Evolutionary conservation across 2,888 invertebrate genomes (phyloP).

Genomic region (Mesoligia furuncula): DNA sequence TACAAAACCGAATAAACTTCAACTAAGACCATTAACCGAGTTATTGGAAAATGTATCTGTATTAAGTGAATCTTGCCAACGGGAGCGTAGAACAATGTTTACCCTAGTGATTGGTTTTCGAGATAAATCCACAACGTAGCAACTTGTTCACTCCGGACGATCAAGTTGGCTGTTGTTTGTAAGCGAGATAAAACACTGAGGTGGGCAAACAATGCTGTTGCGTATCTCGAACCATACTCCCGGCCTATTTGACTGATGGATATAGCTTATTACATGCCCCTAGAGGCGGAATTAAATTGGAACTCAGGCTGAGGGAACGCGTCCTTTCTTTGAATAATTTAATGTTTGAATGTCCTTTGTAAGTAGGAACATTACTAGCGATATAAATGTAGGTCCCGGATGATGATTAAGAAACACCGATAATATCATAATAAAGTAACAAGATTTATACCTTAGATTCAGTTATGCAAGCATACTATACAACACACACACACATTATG

Average conservation of each 20-base stretch:
- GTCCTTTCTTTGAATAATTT: conserved; percentile 52
- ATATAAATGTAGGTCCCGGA: background rate
- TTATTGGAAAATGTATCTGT: conserved; percentile 61
- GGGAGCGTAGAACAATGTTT: conserved; percentile 71
- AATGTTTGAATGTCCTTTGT: conserved; percentile 37
- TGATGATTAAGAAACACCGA: conserved; percentile 5
- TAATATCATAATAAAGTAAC: background rate
- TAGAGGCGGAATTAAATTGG: conserved; percentile 28
- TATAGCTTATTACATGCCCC: conserved; percentile 40
- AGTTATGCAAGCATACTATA: background rate
- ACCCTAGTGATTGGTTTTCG: conserved; percentile 73
- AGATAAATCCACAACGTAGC: conserved; percentile 69
- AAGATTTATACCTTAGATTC: background rate
- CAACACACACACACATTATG: background rate
- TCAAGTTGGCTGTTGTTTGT: conserved; percentile 72
- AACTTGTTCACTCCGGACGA: conserved; percentile 66
- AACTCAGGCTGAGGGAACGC: conserved; percentile 7
- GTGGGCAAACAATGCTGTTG: conserved; percentile 57
- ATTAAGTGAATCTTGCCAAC: conserved; percentile 65
- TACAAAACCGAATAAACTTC: conserved; percentile 30
- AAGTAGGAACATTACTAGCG: conserved; percentile 11
- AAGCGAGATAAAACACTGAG: conserved; percentile 63
- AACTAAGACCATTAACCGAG: conserved; percentile 53
- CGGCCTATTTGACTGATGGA: conserved; percentile 58
- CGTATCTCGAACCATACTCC: conserved; percentile 55